Base-by-base conservation (phyloP, 1,140 invertebrate species). In the Drosophila sucinea region DNA sequence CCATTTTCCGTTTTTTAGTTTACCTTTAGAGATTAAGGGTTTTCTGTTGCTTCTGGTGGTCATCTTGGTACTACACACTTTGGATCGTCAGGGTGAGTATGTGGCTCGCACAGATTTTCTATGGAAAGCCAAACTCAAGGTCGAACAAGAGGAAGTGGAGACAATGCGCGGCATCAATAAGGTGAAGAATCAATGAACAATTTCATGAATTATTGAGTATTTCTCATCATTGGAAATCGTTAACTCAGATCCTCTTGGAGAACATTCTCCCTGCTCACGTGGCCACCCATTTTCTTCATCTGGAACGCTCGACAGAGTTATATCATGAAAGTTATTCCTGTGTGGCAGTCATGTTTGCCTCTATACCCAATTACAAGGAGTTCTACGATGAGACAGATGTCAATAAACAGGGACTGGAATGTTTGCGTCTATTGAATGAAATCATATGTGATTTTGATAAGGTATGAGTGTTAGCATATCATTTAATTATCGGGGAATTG, bases 391-490 rank as follows among this genome's bases (percentile, higher is more conserved):
- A 99, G 92, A 98, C 97, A 30, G 98, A 99, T 91, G 97, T 99
- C 67, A 99, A 98, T 90, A 98, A 98, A 86, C 98, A 99, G 92
- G 98, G 98, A 0, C 92, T 99, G 6, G 98, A 99, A 92, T 99
- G 98, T 92, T 92, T 99, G 51, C 92, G 98, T 65, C 93, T 99
- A 11, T 93, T 99, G 0, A 99, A 99, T 91, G 98, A 99, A 93
- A 99, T 99, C 70, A 99, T 99, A 67, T 99, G 98, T 80, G 98
- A 99, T 92, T 99, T 99, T 93, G 98, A 99, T 92, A 98, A 99
- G 95, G 97, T 98, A 93, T 10, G 10, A n/a, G 35, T 17, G 17
- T 17, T 17, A 17, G 17, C 17, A 17, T 17, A 17, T 17, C 17
- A 17, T 17, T 17, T 17, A 17, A 17, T 17, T 17, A 17, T 17